Conservation (phyloP, 2,888 invertebrate species). For the Metellina segmentata region DNA sequence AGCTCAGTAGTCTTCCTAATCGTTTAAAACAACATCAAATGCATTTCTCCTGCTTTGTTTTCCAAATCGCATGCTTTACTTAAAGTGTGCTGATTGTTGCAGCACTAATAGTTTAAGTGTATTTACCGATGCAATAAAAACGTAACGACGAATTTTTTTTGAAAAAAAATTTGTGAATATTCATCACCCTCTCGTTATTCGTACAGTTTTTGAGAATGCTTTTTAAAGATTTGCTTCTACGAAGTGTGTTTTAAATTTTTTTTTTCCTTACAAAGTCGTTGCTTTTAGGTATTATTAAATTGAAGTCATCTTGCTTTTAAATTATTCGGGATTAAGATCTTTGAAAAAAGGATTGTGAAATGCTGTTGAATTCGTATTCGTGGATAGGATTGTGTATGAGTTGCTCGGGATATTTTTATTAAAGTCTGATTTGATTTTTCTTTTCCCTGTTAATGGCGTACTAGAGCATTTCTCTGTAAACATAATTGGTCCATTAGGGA, state of each 20-base stretch:
- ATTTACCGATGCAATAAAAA: no score
- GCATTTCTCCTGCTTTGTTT: not conserved
- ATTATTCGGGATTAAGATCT: not conserved
- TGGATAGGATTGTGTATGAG: not conserved
- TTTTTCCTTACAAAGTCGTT: not conserved
- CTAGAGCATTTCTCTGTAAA: not conserved
- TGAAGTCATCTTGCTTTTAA: not conserved
- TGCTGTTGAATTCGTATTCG: not conserved
- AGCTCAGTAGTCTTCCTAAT: not conserved
- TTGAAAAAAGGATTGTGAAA: not conserved
- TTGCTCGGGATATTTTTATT: not conserved
- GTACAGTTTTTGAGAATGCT: not conserved
- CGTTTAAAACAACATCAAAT: conserved; percentile 2
- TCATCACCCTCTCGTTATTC: not conserved
- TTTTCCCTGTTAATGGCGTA: not conserved
- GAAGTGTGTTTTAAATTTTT: not conserved
- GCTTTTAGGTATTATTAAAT: not conserved
- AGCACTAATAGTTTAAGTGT: no score
- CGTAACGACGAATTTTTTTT: no score
- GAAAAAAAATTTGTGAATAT: no score
- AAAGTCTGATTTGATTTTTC: not conserved
- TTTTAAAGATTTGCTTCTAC: not conserved
- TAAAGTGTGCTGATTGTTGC: no score
- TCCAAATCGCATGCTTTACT: not conserved
- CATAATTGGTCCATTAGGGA: not conserved